Conservation (phyloP, 1,140 invertebrate genomes). For the Hyphantria cunea region DNA sequence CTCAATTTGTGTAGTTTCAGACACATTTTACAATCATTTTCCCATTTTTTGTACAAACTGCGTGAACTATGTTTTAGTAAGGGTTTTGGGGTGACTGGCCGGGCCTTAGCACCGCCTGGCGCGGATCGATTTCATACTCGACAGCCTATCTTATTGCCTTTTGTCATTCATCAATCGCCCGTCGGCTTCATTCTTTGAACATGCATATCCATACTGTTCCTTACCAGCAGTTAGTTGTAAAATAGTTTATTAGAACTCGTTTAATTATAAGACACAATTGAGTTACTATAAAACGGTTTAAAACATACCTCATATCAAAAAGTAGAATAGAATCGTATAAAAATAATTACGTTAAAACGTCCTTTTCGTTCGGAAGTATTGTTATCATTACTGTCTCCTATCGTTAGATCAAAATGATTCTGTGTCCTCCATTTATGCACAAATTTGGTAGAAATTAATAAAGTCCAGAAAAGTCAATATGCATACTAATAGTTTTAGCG, state of each 20-base stretch:
- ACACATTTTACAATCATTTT: neutral
- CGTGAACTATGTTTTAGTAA: conserved; percentile 35
- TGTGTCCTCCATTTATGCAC: no score
- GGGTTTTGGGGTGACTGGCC: conserved; percentile 65
- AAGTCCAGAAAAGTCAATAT: no score
- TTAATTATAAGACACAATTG: neutral
- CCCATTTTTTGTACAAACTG: conserved; percentile 4
- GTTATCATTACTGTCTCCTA: neutral
- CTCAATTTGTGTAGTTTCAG: no score
- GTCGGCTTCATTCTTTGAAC: conserved; percentile 9
- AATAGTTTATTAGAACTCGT: neutral
- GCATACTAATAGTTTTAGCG: no score
- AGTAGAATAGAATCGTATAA: neutral
- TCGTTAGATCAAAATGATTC: no score
- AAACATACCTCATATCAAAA: neutral
- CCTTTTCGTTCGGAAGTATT: no score
- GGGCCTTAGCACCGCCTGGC: conserved; percentile 51
- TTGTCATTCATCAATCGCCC: conserved; percentile 52
- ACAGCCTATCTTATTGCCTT: conserved; percentile 44
- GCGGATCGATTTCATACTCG: conserved; percentile 59
- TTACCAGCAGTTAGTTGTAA: neutral
- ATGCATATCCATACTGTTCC: conserved; percentile 15
- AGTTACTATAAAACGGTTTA: neutral
- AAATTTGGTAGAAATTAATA: no score
- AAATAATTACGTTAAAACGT: neutral